Evolutionary conservation across 2,113 vertebrate genomes (phyloP).

Genomic region (Platycercus adscitus): DNA sequence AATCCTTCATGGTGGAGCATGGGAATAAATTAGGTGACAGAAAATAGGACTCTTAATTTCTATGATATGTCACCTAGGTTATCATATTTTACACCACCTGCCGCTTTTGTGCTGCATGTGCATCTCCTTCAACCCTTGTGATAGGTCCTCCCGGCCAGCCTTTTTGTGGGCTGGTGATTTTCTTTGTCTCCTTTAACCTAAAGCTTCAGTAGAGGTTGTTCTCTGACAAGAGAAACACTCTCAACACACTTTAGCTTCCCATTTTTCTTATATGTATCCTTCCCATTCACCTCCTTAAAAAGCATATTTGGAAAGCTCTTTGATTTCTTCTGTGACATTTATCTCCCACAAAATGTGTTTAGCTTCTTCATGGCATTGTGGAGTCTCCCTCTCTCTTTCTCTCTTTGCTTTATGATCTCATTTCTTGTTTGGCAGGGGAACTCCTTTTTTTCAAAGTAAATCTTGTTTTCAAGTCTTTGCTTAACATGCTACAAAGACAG

Average conservation of each 20-base stretch:
- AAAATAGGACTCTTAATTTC: conserved; percentile 54
- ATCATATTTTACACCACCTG: conserved; percentile 38
- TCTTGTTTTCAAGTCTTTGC: not conserved
- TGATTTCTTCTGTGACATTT: not conserved
- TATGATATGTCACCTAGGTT: conserved; percentile 22
- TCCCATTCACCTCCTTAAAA: not conserved
- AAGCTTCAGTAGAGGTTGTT: not conserved
- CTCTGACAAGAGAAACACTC: not conserved
- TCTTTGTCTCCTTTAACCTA: not conserved
- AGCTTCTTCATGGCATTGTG: not conserved
- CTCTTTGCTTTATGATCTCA: not conserved
- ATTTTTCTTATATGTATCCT: not conserved
- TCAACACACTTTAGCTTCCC: not conserved
- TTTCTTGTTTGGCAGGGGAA: not conserved
- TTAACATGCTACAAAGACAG: not conserved
- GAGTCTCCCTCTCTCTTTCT: not conserved
- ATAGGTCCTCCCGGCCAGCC: not conserved
- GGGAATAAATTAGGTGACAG: conserved; percentile 50
- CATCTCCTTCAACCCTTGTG: not conserved
- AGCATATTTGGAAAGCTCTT: not conserved
- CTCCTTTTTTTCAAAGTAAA: not conserved
- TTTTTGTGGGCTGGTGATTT: conserved; percentile 20
- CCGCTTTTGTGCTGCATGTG: not conserved
- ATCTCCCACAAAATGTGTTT: not conserved
- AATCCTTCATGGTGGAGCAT: conserved; percentile 41